Evolutionary conservation across 2,113 vertebrate genomes (phyloP).

Genomic region (Carassius carassius): DNA sequence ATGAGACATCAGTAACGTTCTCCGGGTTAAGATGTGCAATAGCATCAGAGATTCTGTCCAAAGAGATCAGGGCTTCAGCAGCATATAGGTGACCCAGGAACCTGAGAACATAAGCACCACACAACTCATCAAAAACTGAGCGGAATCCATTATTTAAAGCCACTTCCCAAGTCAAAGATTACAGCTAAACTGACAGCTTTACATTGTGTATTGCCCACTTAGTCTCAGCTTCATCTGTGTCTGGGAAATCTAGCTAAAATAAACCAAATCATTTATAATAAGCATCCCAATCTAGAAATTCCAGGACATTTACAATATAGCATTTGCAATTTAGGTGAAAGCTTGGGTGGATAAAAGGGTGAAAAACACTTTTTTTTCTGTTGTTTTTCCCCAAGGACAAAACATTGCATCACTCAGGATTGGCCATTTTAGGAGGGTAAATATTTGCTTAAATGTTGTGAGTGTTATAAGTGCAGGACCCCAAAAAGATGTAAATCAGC

Average conservation of each 20-base stretch:
- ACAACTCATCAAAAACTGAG: constrained; percentile 31
- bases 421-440: constrained; percentile 21
- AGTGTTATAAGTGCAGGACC: neutral
- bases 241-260: neutral
- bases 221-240: neutral
- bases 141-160: neutral
- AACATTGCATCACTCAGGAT: neutral
- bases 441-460: constrained; percentile 1
- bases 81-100: constrained; percentile 97
- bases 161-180: neutral
- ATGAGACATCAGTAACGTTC: constrained; percentile 93
- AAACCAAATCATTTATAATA: neutral
- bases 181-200: neutral
- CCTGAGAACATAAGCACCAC: constrained; percentile 71
- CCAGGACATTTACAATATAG: neutral
- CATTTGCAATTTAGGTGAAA: too few relatives aligned
- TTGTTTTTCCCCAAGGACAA: neutral
- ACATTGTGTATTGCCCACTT: neutral
- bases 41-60: constrained; percentile 98
- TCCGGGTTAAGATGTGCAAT: constrained; percentile 96
- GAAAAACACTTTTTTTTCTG: too few relatives aligned
- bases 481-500: neutral
- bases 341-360: too few relatives aligned
- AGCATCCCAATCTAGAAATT: neutral
- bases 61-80: constrained; percentile 96